These are phyloP conservation scores for Rhagium mordax DNA, from an alignment of 2,888 invertebrate species.

Conservation along the genomic window DNA sequence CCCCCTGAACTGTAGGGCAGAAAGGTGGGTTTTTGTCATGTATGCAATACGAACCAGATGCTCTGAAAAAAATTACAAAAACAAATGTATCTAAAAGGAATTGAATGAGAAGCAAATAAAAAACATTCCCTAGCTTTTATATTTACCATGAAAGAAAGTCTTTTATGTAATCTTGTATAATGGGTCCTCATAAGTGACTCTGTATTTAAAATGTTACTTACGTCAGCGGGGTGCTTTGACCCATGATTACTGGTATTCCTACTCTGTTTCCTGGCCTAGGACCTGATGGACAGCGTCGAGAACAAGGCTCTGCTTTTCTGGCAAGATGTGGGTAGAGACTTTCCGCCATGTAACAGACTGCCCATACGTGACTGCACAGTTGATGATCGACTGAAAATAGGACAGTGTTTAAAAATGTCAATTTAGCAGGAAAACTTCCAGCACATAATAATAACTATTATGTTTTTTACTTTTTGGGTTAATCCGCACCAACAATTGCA, in stretches of 20 bases:
- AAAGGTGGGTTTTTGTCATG: conserved; percentile 79
- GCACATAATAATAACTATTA: too few species aligned
- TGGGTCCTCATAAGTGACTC: too few species aligned
- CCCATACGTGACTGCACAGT: conserved; percentile 86
- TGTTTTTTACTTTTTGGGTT: too few species aligned
- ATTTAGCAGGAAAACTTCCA: too few species aligned
- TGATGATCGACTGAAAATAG: conserved; percentile 75
- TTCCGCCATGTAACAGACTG: conserved; percentile 86
- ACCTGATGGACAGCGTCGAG: conserved; percentile 81
- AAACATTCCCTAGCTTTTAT: too few species aligned
- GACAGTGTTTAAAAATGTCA: background rate
- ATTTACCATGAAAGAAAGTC: too few species aligned
- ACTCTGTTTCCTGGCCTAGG: conserved; percentile 72
- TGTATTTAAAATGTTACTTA: conserved; percentile 63
- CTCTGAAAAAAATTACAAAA: conserved; percentile 69
- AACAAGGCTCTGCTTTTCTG: conserved; percentile 79
- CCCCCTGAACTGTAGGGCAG: conserved; percentile 75
- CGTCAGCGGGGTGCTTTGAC: conserved; percentile 82
- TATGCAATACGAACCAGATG: conserved; percentile 81
- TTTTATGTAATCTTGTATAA: too few species aligned
- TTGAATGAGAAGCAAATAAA: too few species aligned
- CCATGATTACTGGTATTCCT: conserved; percentile 77
- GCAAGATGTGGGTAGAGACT: conserved; percentile 76
- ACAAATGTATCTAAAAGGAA: too few species aligned
- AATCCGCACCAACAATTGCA: too few species aligned